These are phyloP conservation scores for Trichosurus vulpecula DNA, from an alignment of 2,797 vertebrate genomes.

Conservation along the genomic window DNA sequence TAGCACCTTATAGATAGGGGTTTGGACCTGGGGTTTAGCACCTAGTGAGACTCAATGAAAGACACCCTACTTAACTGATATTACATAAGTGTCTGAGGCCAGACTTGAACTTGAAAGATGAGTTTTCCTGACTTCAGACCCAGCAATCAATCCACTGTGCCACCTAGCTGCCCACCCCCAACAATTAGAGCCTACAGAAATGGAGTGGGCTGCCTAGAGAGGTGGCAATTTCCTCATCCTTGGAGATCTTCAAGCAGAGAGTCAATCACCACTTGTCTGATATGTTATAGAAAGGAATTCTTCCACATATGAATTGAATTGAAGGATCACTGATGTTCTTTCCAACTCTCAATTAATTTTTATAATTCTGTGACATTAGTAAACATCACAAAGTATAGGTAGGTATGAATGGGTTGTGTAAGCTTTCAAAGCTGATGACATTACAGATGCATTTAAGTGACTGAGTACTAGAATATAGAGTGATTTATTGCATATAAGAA, in stretches of 20 bases:
- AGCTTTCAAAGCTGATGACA: background rate
- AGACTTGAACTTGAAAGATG: background rate
- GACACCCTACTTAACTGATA: no score
- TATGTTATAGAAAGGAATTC: background rate
- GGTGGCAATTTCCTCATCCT: background rate
- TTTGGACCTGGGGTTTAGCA: no score
- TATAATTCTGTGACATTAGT: background rate
- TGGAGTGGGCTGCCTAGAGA: background rate
- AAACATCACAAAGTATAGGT: background rate
- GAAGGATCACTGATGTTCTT: background rate
- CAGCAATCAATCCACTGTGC: background rate
- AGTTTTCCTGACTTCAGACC: background rate
- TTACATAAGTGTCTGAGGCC: background rate
- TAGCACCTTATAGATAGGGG: no score
- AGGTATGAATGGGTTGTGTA: background rate
- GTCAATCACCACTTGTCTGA: background rate
- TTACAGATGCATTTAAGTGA: background rate
- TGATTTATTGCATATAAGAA: conserved; percentile 67
- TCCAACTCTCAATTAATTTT: background rate
- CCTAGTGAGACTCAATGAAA: no score
- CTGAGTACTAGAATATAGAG: conserved; percentile 26
- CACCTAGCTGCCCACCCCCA: background rate
- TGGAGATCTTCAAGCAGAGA: background rate
- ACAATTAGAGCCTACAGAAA: background rate
- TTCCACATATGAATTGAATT: background rate